These are phyloP conservation scores for Lottia scabra DNA, from an alignment of 2,888 invertebrate genomes.

Conservation along the genomic window DNA sequence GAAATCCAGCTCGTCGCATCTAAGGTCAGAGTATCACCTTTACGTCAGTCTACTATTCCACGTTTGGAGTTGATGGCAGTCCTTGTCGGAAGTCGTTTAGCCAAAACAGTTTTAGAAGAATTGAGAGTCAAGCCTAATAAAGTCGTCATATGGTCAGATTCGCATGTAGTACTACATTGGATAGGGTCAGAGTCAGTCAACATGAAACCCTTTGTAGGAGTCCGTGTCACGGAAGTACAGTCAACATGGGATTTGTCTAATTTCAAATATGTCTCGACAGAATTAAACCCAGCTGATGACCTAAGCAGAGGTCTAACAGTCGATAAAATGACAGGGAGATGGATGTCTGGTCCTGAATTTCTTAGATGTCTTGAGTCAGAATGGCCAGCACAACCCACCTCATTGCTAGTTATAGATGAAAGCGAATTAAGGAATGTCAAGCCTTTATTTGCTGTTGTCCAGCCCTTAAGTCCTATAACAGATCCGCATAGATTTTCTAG, in stretches of 20 bases:
- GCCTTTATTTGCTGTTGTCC: neutral
- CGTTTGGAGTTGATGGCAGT: slow-evolving; percentile 15
- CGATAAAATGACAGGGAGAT: neutral
- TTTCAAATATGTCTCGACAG: slow-evolving; percentile 14
- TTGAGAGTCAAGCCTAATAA: neutral
- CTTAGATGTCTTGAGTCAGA: slow-evolving; percentile 1
- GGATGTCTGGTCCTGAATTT: slow-evolving; percentile 12
- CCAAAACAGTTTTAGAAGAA: slow-evolving; percentile 3
- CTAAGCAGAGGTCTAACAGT: slow-evolving; percentile 21
- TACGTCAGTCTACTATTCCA: slow-evolving; percentile 11
- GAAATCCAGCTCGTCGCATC: neutral
- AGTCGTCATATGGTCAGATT: neutral
- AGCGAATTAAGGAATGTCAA: neutral
- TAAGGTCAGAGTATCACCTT: slow-evolving; percentile 14
- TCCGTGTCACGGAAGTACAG: slow-evolving; percentile 19
- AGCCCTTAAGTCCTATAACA: neutral
- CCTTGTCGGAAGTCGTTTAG: slow-evolving; percentile 6
- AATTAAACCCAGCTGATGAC: slow-evolving; percentile 19
- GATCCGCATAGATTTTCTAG: slow-evolving; percentile 10
- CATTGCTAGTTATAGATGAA: neutral
- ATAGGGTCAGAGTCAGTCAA: slow-evolving; percentile 13
- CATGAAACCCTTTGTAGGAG: slow-evolving; percentile 15
- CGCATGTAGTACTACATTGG: slow-evolving; percentile 15
- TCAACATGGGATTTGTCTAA: neutral
- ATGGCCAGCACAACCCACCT: slow-evolving; percentile 7